Conservation (phyloP, 2,888 invertebrate genomes). For the Osedax frankpressi region DNA sequence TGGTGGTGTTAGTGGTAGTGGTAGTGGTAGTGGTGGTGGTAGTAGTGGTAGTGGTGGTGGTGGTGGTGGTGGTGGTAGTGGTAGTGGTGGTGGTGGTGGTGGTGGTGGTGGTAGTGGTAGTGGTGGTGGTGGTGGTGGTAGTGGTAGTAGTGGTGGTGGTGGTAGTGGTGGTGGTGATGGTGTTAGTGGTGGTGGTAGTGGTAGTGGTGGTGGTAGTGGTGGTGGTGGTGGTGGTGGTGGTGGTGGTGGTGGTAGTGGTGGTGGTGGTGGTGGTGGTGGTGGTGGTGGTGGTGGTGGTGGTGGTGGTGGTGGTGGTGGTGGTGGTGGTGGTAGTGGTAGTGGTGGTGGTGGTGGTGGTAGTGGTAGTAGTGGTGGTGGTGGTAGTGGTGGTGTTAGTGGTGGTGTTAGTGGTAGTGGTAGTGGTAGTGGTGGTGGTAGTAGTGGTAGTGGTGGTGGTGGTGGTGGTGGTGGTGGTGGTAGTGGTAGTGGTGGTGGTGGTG, state of each 20-base stretch:
- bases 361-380: neutral
- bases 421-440: neutral
- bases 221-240: neutral
- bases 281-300: neutral
- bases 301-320: neutral
- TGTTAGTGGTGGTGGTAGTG: neutral
- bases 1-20: no score
- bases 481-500: conserved; percentile 14
- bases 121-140: neutral
- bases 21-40: no score
- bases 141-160: neutral
- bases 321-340: neutral
- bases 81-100: no score
- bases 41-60: no score
- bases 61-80: no score
- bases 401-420: neutral
- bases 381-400: neutral
- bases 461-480: neutral
- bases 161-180: neutral
- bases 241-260: neutral
- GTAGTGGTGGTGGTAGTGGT: neutral
- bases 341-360: neutral
- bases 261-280: neutral
- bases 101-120: no score
- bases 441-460: neutral